Evolutionary conservation across 2,797 vertebrate genomes (phyloP), one percentile per base, ranked within the genome.

Genomic region (Labroides dimidiatus): DNA sequence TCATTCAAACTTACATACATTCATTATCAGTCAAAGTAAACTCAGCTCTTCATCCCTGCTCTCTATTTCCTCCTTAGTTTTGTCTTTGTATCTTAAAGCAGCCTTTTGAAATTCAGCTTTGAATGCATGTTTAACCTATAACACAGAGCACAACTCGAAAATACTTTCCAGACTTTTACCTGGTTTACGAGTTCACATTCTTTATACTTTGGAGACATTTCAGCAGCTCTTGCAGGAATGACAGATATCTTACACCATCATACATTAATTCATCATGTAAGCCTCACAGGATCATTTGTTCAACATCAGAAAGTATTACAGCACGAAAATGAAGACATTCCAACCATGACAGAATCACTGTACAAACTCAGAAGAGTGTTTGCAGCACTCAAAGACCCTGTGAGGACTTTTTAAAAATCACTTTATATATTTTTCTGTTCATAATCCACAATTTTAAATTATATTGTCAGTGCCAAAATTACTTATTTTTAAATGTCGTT

Each of bases 101-200:
- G 33, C 49, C 51, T 71, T 88, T 73, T 81, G 69, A 87, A 80
- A 59, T 60, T 56, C 23, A 51, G 61, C 69, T 78, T 80, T 81
- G 74, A 84, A 77, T 73, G 64, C 39, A 67, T 44, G 51, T 43
- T 27, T 60, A 33, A 76, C 67, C 67, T 73, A 37, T 21, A 15
- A 52, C 60, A 59, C 43, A 58, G 41, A 69, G 52, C 27, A 49
- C 2, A 49, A 15, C 23, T 75, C 36, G 51, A n/a, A 76, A 48
- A 48, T 49, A 70, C 33, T 53, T 60, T 56, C 51, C 52, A 39
- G 58, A 61, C 81, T 36, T 67, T 23, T 65, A 72, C 67, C 51
- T 64, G 43, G 24, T 55, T 75, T 72, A 72, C 58, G 2, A 47
- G 27, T 57, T 62, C 43, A 64, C 27, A 51, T 39, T 60, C 11